Conservation (phyloP, 2,888 invertebrate genomes). For the Seira musarum region DNA sequence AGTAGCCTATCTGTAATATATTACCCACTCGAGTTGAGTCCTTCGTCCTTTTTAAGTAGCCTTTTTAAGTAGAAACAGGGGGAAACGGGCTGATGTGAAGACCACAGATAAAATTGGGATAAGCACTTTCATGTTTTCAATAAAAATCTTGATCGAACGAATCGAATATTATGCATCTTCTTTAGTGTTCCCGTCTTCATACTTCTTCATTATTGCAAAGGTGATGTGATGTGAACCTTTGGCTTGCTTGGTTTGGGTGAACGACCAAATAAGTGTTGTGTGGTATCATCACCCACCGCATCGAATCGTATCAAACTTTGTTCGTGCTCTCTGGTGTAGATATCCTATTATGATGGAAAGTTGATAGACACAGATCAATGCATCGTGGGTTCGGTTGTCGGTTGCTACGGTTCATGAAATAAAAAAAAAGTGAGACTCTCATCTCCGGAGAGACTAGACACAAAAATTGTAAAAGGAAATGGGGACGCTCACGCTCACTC, state of each 20-base stretch:
- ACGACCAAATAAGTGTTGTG: conserved; percentile 32
- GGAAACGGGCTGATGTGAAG: too few species aligned
- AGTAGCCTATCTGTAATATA: conserved; percentile 45
- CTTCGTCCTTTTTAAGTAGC: neutral
- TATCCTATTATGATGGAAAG: too few species aligned
- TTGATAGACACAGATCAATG: conserved; percentile 17
- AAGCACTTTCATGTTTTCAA: too few species aligned
- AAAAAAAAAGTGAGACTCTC: conserved; percentile 9
- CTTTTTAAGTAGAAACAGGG: too few species aligned
- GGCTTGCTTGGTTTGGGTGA: conserved; percentile 28
- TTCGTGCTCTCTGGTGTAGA: neutral
- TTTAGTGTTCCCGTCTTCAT: neutral
- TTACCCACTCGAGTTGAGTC: conserved; percentile 27
- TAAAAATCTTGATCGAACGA: too few species aligned
- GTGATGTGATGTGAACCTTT: conserved; percentile 17
- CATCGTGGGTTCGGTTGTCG: too few species aligned
- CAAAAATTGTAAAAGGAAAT: conserved; percentile 10
- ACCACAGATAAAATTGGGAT: too few species aligned
- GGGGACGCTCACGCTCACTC: too few species aligned
- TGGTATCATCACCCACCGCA: too few species aligned
- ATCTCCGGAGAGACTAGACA: conserved; percentile 11
- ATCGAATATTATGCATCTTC: too few species aligned
- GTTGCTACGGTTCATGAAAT: too few species aligned
- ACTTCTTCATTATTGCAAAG: neutral
- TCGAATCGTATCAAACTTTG: too few species aligned